Base-by-base conservation (phyloP, 2,113 vertebrate species). In the Melanotaenia duboulayi region DNA sequence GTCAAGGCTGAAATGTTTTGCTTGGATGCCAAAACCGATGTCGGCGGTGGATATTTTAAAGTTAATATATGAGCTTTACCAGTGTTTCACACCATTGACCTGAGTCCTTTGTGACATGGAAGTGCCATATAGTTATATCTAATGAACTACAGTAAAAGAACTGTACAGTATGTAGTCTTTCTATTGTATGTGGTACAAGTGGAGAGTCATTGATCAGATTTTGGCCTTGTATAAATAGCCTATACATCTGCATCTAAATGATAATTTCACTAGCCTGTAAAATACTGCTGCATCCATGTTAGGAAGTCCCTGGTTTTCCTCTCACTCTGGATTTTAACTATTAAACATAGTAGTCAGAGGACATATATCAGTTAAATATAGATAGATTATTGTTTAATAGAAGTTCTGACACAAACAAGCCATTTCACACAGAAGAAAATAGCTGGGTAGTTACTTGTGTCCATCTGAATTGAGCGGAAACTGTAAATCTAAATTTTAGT, bases 1-100 rank as follows among this genome's bases (percentile, higher is more conserved):
- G 76, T 75, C 73, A 76, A 40, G 20, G 37, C 49, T 62, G 14
- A 74, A 51, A 57, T 82, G 52, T 42, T 17, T 48, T 71, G 48
- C 49, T 52, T 35, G 20, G 37, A 61, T 63, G 76, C 71, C 83
- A 75, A 42, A 76, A 61, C 60, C 78, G 65, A 84, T 86, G 77
- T 76, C 60, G 39, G 54, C 49, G 16, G 73, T 54, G 63, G 52
- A 25, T 69, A 63, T 65, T 62, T 17, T 25, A 65, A 64, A 35
- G 44, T 20, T 61, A 35, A 48, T 70, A 13, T 73, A 73, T 50
- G 52, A 74, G 23, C 8, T 13, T 28, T 74, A 63, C 76, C 80
- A 75, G 49, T 28, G 13, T 70, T 81, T 84, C 69, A 79, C 58
- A 19, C 44, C 28, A 10, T 17, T 22, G 49, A 49, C 40, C 39